phyloP scores from a whole-genome alignment of 2,888 invertebrate genomes.

The Philereme vetulata region DNA sequence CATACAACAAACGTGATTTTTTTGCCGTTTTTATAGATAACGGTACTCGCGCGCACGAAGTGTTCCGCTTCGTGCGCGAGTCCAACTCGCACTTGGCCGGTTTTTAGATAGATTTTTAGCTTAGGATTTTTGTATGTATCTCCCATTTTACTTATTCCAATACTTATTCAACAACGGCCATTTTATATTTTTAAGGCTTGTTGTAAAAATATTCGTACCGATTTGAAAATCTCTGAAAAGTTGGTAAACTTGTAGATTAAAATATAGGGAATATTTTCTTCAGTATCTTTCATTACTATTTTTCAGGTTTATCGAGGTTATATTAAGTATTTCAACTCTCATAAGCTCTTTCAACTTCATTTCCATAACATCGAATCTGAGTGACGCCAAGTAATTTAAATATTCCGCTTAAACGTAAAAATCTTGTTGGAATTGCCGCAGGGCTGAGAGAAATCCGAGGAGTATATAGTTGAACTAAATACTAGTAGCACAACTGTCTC shows the following conservation, averaged over 20 bases:
- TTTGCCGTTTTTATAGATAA: no score
- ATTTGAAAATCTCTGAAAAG: not conserved
- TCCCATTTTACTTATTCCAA: no score
- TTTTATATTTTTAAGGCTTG: no score
- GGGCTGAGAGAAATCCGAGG: slow-evolving; percentile 43
- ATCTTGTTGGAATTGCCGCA: slow-evolving; percentile 38
- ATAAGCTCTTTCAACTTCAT: slow-evolving; percentile 15
- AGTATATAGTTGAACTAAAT: slow-evolving; percentile 1
- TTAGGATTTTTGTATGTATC: no score
- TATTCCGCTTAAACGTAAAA: slow-evolving; percentile 46
- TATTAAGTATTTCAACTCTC: not conserved
- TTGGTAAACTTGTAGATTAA: not conserved
- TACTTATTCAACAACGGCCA: no score
- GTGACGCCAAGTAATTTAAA: slow-evolving; percentile 44
- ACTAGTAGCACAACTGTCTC: not conserved
- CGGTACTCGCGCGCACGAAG: no score
- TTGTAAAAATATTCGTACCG: not conserved
- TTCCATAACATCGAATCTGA: slow-evolving; percentile 24
- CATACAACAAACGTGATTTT: no score
- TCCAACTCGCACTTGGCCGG: no score
- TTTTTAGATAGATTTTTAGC: no score
- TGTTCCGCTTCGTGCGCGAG: no score
- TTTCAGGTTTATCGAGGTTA: not conserved
- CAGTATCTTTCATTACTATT: not conserved
- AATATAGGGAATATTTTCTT: not conserved